Percentiles rank a stretch among this genome's conserved stretches.
Conservation (phyloP, 2,113 vertebrate genomes). For the Phainopepla nitens region DNA sequence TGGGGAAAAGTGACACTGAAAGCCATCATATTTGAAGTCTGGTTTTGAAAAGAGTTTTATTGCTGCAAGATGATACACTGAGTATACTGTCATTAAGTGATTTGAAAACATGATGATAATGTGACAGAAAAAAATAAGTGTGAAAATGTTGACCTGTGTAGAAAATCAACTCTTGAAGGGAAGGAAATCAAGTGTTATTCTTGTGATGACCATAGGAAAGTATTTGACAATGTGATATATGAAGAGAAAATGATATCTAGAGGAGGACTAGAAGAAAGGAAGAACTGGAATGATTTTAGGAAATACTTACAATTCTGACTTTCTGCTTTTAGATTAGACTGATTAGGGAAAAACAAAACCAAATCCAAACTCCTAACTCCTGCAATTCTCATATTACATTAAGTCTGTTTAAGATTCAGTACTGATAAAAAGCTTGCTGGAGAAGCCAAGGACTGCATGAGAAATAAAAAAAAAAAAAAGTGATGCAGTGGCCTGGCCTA, state of each 20-base stretch:
- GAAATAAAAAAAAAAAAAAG: not conserved
- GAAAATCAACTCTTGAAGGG: not conserved
- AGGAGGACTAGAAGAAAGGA: not conserved
- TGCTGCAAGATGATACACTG: not conserved
- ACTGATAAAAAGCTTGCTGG: not conserved
- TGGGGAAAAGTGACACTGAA: not conserved
- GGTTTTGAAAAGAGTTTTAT: not conserved
- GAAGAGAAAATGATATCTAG: not conserved
- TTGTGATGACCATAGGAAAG: not conserved
- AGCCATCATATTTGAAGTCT: not conserved
- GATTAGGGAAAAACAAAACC: not conserved
- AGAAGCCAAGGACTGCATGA: not conserved
- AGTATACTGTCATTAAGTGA: not conserved
- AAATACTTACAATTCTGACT: not conserved
- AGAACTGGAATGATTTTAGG: not conserved
- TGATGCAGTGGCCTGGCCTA: not conserved
- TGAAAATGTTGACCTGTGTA: not conserved
- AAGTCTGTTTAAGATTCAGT: not conserved
- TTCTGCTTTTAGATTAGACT: not conserved
- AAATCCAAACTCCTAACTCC: not conserved
- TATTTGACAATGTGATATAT: not conserved
- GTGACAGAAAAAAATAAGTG: not conserved
- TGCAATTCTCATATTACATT: not conserved
- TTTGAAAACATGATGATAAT: conserved; percentile 21
- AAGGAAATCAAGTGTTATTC: not conserved